These are phyloP conservation scores for Enteromius argenteus DNA, from an alignment of 2,797 vertebrate genomes.

Conservation along the genomic window DNA sequence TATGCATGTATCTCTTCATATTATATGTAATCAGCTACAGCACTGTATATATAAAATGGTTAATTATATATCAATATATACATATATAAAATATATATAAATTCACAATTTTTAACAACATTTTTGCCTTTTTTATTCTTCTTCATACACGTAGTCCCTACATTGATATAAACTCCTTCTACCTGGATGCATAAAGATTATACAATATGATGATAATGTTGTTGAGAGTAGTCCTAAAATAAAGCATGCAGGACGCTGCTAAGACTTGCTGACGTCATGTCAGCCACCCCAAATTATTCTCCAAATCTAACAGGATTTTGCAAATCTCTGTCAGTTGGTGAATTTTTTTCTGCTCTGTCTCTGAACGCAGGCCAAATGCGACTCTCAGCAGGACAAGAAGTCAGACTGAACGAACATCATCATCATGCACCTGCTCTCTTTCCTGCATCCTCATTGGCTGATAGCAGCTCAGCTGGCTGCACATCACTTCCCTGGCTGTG, in stretches of 20 bases:
- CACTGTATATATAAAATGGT: too few relatives aligned
- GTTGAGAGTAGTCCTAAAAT: neutral
- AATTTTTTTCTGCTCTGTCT: conserved; percentile 13
- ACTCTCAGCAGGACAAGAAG: conserved; percentile 74
- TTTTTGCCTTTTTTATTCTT: neutral
- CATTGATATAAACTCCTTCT: neutral
- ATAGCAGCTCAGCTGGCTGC: conserved; percentile 20
- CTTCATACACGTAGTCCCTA: neutral
- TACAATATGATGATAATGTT: neutral
- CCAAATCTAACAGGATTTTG: neutral
- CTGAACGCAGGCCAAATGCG: conserved; percentile 69
- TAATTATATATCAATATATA: too few relatives aligned
- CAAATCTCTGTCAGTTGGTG: neutral
- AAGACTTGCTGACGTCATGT: neutral
- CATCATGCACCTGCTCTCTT: neutral
- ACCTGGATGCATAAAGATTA: neutral
- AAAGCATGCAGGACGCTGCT: neutral
- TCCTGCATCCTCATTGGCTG: conserved; percentile 38
- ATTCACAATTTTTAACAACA: neutral
- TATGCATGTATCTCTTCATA: too few relatives aligned
- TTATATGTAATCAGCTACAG: too few relatives aligned
- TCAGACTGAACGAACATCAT: conserved; percentile 69
- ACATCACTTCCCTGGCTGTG: conserved; percentile 16
- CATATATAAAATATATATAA: too few relatives aligned
- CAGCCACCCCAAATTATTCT: neutral